These are phyloP conservation scores for Pinna nobilis DNA, from an alignment of 1,140 invertebrate species.

Conservation along the genomic window DNA sequence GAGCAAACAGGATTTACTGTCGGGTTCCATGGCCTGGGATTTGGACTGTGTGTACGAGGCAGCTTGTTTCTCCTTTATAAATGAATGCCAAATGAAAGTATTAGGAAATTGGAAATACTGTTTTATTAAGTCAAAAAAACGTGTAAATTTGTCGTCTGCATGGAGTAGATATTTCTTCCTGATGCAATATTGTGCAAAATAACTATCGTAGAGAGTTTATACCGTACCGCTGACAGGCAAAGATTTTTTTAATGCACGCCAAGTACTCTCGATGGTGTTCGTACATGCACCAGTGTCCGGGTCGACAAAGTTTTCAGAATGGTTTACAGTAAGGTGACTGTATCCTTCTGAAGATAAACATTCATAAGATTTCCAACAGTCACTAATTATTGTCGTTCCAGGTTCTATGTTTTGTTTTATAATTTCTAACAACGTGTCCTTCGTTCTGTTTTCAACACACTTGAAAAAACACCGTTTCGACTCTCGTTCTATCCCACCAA, in stretches of 20 bases:
- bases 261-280: conserved; percentile 9
- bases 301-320: conserved; percentile 9
- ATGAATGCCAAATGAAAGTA: too few relatives aligned
- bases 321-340: conserved; percentile 10
- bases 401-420: conserved; percentile 15
- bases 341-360: conserved; percentile 1
- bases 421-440: background rate
- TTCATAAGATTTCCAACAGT: conserved; percentile 19
- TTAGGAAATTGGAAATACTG: too few relatives aligned
- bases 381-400: conserved; percentile 10
- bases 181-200: background rate
- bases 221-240: too few relatives aligned
- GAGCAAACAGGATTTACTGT: too few relatives aligned
- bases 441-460: background rate
- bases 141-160: too few relatives aligned
- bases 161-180: too few relatives aligned
- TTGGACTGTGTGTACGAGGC: too few relatives aligned
- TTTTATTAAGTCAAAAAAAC: too few relatives aligned
- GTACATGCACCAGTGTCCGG: conserved; percentile 10
- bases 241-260: conserved; percentile 9
- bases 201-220: background rate
- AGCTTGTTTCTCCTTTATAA: too few relatives aligned
- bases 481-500: conserved; percentile 37
- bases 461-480: conserved; percentile 24
- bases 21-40: too few relatives aligned